Percentiles rank a stretch among this genome's conserved stretches.
These are phyloP conservation scores for Aphaenogaster floridana DNA, from an alignment of 1,140 invertebrate genomes.

Conservation along the genomic window DNA sequence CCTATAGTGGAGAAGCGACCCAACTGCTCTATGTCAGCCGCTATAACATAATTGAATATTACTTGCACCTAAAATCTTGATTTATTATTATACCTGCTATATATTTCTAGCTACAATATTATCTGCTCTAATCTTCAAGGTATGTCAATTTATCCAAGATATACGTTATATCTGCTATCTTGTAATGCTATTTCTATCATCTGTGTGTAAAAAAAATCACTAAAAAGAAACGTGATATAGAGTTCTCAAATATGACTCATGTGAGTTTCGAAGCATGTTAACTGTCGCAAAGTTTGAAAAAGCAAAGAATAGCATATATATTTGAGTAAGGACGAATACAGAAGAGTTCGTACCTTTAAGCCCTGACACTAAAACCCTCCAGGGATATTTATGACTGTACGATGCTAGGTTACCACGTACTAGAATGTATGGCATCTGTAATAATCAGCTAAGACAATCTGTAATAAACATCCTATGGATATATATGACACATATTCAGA, in stretches of 20 bases:
- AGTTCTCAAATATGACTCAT: neutral
- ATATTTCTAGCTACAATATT: neutral
- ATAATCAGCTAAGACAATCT: slow-evolving; percentile 79
- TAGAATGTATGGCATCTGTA: slow-evolving; percentile 94
- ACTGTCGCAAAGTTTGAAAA: neutral
- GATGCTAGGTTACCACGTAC: slow-evolving; percentile 94
- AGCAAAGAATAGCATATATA: neutral
- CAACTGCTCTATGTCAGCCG: slow-evolving; percentile 93
- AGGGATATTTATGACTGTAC: slow-evolving; percentile 94
- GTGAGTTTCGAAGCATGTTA: neutral
- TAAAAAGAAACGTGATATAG: neutral
- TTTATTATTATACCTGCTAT: neutral
- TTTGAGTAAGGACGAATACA: neutral
- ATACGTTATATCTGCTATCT: neutral
- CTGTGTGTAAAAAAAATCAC: neutral
- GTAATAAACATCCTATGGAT: slow-evolving; percentile 49
- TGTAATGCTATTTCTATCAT: slow-evolving; percentile 11
- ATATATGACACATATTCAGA: slow-evolving; percentile 8
- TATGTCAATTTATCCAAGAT: neutral
- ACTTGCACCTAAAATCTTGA: slow-evolving; percentile 17
- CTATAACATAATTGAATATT: slow-evolving; percentile 85
- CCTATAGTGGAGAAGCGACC: slow-evolving; percentile 92
- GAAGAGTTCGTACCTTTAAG: slow-evolving; percentile 89
- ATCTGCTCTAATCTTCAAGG: slow-evolving; percentile 4
- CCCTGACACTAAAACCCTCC: slow-evolving; percentile 94